These are phyloP conservation scores for Sylvilagus floridanus DNA, from an alignment of 2,797 vertebrate genomes.

Conservation along the genomic window DNA sequence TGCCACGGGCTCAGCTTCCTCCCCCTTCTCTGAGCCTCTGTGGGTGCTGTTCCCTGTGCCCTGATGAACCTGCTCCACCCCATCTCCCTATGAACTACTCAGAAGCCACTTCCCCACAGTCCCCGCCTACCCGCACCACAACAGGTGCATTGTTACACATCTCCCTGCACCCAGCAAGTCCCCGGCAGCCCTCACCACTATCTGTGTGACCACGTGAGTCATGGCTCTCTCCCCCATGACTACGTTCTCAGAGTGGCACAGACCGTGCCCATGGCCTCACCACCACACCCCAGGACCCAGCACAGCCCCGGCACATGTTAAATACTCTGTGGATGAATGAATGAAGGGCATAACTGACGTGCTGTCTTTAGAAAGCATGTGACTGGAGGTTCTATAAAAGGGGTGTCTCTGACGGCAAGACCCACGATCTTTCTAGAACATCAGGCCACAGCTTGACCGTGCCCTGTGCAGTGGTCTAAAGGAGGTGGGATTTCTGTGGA, in stretches of 20 bases:
- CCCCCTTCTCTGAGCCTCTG: background rate
- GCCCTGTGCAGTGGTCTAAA: background rate
- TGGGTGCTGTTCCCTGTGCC: background rate
- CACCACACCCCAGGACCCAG: background rate
- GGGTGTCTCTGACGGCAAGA: background rate
- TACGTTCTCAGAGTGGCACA: background rate
- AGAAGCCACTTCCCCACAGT: background rate
- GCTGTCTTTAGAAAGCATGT: background rate
- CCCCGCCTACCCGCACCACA: background rate
- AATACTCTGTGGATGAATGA: background rate
- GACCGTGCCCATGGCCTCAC: background rate
- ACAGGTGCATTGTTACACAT: background rate
- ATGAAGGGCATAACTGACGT: background rate
- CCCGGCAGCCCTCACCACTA: background rate
- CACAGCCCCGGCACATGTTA: background rate
- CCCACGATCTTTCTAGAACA: background rate
- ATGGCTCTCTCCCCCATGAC: accelerated
- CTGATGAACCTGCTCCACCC: background rate
- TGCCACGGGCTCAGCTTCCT: background rate
- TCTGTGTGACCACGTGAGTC: background rate
- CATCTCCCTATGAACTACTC: background rate
- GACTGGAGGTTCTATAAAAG: background rate
- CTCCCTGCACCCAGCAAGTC: background rate
- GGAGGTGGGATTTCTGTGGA: background rate
- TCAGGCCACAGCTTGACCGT: background rate